Evolutionary conservation across 2,797 vertebrate species (phyloP).

Genomic region (Anniella stebbinsi): DNA sequence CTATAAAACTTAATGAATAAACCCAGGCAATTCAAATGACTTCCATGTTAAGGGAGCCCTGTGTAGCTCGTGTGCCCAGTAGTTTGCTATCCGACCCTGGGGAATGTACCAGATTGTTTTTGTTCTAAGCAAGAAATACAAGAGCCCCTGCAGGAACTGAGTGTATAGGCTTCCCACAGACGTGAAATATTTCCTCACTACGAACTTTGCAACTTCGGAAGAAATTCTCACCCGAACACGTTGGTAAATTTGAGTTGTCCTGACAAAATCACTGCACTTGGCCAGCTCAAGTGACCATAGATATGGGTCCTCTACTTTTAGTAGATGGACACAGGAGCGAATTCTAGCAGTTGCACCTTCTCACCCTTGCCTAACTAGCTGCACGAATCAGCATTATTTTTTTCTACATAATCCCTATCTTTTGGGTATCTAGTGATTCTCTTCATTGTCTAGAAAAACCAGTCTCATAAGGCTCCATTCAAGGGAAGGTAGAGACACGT

Average conservation of each 20-base stretch:
- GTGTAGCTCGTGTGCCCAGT: not conserved
- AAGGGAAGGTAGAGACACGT: not conserved
- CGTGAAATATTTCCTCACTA: not conserved
- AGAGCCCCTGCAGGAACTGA: not conserved
- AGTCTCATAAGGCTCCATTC: not conserved
- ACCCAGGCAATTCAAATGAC: not conserved
- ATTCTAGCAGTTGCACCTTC: not conserved
- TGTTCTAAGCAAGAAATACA: not conserved
- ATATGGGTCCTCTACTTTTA: not conserved
- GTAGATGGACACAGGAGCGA: not conserved
- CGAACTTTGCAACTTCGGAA: not conserved
- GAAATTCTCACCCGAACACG: not conserved
- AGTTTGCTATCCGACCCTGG: not conserved
- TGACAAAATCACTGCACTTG: not conserved
- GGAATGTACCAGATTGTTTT: not conserved
- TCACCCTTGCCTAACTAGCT: no score
- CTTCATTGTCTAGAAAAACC: not conserved
- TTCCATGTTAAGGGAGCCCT: not conserved
- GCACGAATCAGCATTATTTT: no score
- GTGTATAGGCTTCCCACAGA: not conserved
- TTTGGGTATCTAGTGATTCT: not conserved
- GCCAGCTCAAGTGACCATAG: not conserved
- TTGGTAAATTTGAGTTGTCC: not conserved
- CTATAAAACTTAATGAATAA: no score
- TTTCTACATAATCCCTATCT: not conserved